Evolutionary conservation across 2,888 invertebrate genomes (phyloP).

Genomic region (Heliconius ethilla): DNA sequence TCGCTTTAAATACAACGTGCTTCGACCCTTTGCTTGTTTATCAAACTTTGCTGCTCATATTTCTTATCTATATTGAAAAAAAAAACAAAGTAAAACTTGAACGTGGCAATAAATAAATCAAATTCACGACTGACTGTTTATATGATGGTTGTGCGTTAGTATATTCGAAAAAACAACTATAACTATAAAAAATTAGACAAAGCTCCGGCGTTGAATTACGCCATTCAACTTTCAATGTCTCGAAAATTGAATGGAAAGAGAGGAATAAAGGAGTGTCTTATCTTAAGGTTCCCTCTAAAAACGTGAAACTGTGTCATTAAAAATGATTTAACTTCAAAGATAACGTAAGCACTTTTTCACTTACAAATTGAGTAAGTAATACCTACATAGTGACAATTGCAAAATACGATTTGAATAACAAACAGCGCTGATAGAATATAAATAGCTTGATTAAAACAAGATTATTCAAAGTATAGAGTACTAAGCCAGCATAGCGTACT

Average conservation of each 20-base stretch:
- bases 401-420: slow-evolving; percentile 30
- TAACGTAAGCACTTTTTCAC: not conserved
- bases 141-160: not conserved
- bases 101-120: not conserved
- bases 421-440: slow-evolving; percentile 29
- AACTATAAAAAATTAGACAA: too few relatives aligned
- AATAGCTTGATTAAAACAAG: slow-evolving; percentile 29
- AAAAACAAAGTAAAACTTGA: not conserved
- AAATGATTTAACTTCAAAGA: not conserved
- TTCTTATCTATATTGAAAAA: slow-evolving; percentile 1
- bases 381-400: slow-evolving; percentile 13
- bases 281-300: not conserved
- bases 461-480: not conserved
- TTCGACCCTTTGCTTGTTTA: slow-evolving; percentile 11
- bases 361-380: slow-evolving; percentile 3
- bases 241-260: not conserved
- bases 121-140: not conserved
- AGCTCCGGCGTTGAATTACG: not conserved
- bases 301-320: not conserved
- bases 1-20: slow-evolving; percentile 5
- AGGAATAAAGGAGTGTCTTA: not conserved
- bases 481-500: not conserved
- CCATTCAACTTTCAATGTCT: not conserved
- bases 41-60: slow-evolving; percentile 5
- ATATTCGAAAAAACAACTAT: too few relatives aligned